phyloP scores from a whole-genome alignment of 2,888 invertebrate genomes.

The Andricus quercusramuli region DNA sequence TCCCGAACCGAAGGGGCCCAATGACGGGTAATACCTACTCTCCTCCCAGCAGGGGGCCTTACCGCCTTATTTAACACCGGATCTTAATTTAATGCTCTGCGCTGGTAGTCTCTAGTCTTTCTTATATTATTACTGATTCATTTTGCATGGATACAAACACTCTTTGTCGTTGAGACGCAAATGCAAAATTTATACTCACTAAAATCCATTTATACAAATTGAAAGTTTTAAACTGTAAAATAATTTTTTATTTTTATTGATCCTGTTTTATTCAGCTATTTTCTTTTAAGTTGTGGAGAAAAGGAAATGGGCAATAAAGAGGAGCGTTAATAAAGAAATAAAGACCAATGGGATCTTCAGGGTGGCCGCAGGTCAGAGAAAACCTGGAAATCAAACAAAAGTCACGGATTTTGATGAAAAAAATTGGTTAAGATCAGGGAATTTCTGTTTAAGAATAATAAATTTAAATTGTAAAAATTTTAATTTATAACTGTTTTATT shows the following conservation, averaged over 20 bases:
- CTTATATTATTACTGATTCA: constrained; percentile 1
- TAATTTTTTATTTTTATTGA: background rate
- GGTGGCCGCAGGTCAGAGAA: no score
- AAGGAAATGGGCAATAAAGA: no score
- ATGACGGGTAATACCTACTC: constrained; percentile 40
- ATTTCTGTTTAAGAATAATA: no score
- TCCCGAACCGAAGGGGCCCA: constrained; percentile 39
- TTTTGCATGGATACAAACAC: constrained; percentile 20
- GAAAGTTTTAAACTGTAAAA: background rate
- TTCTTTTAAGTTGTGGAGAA: no score
- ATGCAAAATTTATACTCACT: constrained; percentile 19
- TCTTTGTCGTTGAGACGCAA: constrained; percentile 22
- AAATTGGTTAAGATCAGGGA: no score
- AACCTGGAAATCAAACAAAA: no score
- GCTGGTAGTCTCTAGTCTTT: constrained; percentile 23
- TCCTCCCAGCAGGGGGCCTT: constrained; percentile 41
- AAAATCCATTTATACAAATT: background rate
- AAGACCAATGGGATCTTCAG: no score
- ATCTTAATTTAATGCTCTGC: constrained; percentile 42
- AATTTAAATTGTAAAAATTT: no score
- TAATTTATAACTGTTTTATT: no score
- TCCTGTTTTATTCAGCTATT: background rate
- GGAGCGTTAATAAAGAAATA: no score
- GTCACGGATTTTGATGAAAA: no score
- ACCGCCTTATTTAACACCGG: constrained; percentile 42